Conservation (phyloP, 92 coral and sea anemone genomes). For the Palythoa grandiflora region DNA sequence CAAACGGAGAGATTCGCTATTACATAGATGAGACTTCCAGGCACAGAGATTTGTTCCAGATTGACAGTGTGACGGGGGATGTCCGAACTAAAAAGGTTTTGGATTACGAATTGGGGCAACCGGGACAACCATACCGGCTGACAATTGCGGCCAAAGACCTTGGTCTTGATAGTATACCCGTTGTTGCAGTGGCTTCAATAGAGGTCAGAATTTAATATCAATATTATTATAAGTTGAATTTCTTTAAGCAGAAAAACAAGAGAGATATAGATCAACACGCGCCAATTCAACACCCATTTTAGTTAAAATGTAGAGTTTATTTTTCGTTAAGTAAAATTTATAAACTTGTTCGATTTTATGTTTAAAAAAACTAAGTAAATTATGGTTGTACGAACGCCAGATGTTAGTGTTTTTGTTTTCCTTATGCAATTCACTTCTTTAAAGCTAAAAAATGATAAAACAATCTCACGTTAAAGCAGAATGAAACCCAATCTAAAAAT, state of each 20-base stretch:
- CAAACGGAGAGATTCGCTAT: conserved; percentile 74
- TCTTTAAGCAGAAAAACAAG: neutral
- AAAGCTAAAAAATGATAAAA: neutral
- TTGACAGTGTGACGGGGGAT: conserved; percentile 71
- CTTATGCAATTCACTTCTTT: conserved; percentile 10
- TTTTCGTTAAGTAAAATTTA: neutral
- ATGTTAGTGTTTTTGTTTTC: conserved; percentile 17
- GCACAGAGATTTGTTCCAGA: conserved; percentile 65
- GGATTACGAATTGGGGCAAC: conserved; percentile 70
- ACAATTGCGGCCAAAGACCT: conserved; percentile 78
- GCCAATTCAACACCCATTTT: neutral
- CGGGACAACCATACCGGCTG: conserved; percentile 62
- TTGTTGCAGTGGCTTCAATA: conserved; percentile 65
- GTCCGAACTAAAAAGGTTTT: conserved; percentile 72
- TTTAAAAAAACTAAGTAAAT: neutral
- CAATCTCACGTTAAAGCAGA: neutral
- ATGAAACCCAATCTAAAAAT: neutral
- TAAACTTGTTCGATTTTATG: conserved; percentile 14
- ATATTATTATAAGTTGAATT: conserved; percentile 22
- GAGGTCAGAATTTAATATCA: conserved; percentile 72
- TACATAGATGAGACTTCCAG: conserved; percentile 56
- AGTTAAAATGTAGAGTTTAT: conserved; percentile 9
- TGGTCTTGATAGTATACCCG: conserved; percentile 84
- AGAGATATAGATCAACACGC: conserved; percentile 2
- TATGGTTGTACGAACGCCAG: conserved; percentile 32